These are phyloP conservation scores for Nesogale talazaci DNA, from an alignment of 2,113 vertebrate species.

Conservation along the genomic window DNA sequence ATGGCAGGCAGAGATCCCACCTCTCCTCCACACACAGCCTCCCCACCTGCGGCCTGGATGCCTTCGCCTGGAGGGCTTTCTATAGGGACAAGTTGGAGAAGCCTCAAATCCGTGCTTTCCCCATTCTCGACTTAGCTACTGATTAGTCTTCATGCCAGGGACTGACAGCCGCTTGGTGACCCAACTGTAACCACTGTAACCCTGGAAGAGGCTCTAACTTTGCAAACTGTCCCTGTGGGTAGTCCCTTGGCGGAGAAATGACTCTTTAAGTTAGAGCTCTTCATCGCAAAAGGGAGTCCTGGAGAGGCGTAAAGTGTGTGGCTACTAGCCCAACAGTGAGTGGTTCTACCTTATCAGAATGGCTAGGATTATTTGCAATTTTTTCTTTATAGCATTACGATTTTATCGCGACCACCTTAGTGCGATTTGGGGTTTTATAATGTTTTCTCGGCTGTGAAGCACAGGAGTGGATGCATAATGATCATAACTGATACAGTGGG, in stretches of 20 bases:
- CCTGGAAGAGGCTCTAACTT: background rate
- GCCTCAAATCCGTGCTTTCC: background rate
- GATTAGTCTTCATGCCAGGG: background rate
- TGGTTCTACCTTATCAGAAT: background rate
- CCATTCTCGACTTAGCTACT: background rate
- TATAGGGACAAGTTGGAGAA: background rate
- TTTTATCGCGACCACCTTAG: too few species aligned
- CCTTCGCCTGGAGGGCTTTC: background rate
- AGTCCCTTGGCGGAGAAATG: background rate
- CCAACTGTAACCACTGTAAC: too few species aligned
- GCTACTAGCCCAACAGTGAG: background rate
- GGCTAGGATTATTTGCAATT: background rate
- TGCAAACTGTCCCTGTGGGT: slow-evolving; percentile 4
- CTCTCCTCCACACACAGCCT: too few species aligned
- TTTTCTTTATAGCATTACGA: too few species aligned
- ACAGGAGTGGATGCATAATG: too few species aligned
- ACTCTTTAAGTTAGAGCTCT: background rate
- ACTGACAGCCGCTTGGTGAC: background rate
- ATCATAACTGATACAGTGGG: too few species aligned
- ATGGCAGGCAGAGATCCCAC: background rate
- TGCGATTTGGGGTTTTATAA: too few species aligned
- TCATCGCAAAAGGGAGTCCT: background rate
- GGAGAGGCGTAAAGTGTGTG: background rate
- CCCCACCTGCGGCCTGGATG: background rate
- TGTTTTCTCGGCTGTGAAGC: too few species aligned